Base-by-base conservation (phyloP, 2,113 vertebrate genomes). In the Parus major region DNA sequence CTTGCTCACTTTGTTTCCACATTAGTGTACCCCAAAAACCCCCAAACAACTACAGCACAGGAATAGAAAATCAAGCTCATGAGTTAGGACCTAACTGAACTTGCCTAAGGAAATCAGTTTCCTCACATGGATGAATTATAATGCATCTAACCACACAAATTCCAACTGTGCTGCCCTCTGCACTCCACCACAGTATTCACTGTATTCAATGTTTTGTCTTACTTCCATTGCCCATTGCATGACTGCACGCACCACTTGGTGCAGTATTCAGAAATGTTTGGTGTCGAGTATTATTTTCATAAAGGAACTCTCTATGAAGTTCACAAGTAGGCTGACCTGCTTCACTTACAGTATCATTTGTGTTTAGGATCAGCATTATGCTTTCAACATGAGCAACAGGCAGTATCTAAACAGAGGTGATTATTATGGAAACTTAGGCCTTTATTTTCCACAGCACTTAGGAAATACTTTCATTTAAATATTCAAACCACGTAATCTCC, bases 401-500 rank as follows among this genome's bases (percentile, higher is more conserved):
- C 50, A 92, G 46, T 7, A 86, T 11, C 49, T 16, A 81, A 68
- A 28, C 1, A 1, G n/a, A 92, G n/a, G 50, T 69, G 46, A 86
- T 68, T 95, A 90, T 95, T 90, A 90, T 12, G 68, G 89, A 93
- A 95, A 93, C 76, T 36, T 7, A 29, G 55, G 82, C 41, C 63
- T 61, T 69, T 73, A 52, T 69, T 92, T 86, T 72, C 68, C 41
- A 60, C 42, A 76, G 75, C 27, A 88, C 79, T 79, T 68, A 56
- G 28, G 79, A 92, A 92, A 85, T 66, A 33, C 5, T 82, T 60
- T 55, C 65, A 88, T 92, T 85, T 92, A 85, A 86, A 90, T 88
- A 96, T 92, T 95, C 91, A 90, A 90, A 90, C 66, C 93, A 88
- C 79, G 68, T 88, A 66, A 76, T 68, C 86, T 95, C 66, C 82